Evolutionary conservation across 2,113 vertebrate genomes (phyloP), one percentile per base, ranked within the genome.

Genomic region (Lucifuga dentata): DNA sequence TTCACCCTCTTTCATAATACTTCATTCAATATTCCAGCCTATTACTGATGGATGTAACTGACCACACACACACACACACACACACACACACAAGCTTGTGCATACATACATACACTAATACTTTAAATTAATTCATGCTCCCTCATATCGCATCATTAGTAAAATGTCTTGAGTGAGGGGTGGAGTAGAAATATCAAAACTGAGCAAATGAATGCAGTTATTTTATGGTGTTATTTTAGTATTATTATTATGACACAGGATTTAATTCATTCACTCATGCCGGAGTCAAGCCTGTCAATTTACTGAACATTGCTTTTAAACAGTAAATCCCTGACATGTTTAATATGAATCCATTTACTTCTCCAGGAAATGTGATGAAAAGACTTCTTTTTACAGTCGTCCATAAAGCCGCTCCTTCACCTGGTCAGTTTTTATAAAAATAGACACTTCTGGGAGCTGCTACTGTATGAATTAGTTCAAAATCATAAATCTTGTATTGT

Each of bases 391-490:
- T 79, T 81, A 76, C 81, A 66, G 79, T 61, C 68, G 15, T 78
- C 84, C 84, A 72, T 72, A 55, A 72, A 74, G 61, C 67, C 49
- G 66, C 80, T 81, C 55, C 58, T 85, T 79, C 81, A 76, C 20
- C 51, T 24, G 56, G 58, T 45, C n/a, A 1, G 3, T 10, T 11
- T 53, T 74, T 59, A 49, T 48, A 50, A 33, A n/a, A n/a, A n/a
- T 10, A 57, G 65, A 43, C 26, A 36, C 69, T 56, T 52, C 48
- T 8, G 26, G 45, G 51, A n/a, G 21, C 61, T 6, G 73, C 76
- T 80, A 67, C 85, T 63, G 72, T 74, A 58, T 11, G 32, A 64
- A 74, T 32, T 19, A 48, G 53, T 68, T 62, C 35, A 73, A 13
- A 76, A 58, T 78, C 23, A 50, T 68, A 58, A 69, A 69, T 65